Percentiles rank a stretch among this genome's conserved stretches.
These are phyloP conservation scores for Odocoileus hemionus DNA, from an alignment of 2,113 vertebrate genomes.

Conservation along the genomic window DNA sequence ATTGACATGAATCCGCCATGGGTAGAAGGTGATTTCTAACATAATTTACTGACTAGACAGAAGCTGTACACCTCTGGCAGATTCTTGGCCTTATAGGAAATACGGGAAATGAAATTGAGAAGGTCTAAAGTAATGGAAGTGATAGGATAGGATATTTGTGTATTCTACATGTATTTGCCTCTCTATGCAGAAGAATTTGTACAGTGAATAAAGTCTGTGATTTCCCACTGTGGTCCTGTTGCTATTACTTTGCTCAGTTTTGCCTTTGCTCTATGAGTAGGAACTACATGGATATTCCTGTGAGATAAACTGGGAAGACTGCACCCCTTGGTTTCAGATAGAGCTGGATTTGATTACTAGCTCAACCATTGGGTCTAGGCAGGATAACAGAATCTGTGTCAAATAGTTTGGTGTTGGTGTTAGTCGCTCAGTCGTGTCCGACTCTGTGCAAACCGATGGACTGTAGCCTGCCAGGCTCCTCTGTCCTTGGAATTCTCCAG, in stretches of 20 bases:
- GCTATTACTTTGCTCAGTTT: background rate
- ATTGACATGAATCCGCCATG: no score
- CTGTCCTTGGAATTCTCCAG: background rate
- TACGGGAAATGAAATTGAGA: background rate
- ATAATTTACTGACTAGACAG: background rate
- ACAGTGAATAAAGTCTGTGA: background rate
- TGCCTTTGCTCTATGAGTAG: background rate
- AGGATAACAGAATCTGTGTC: background rate
- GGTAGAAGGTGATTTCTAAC: background rate
- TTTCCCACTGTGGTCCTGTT: background rate
- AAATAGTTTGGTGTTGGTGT: background rate
- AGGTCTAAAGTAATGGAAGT: background rate
- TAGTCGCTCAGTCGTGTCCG: background rate
- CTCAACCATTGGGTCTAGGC: background rate
- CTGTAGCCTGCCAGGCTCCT: background rate
- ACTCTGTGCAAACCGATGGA: background rate
- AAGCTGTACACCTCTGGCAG: background rate
- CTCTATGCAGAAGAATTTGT: background rate
- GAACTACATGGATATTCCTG: background rate
- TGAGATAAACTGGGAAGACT: background rate
- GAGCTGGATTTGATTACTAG: background rate
- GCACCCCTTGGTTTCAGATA: background rate
- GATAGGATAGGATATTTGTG: background rate
- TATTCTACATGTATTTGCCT: background rate
- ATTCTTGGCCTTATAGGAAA: background rate